Conservation (phyloP, 2,888 invertebrate species). For the Mechanitis messenoides region DNA sequence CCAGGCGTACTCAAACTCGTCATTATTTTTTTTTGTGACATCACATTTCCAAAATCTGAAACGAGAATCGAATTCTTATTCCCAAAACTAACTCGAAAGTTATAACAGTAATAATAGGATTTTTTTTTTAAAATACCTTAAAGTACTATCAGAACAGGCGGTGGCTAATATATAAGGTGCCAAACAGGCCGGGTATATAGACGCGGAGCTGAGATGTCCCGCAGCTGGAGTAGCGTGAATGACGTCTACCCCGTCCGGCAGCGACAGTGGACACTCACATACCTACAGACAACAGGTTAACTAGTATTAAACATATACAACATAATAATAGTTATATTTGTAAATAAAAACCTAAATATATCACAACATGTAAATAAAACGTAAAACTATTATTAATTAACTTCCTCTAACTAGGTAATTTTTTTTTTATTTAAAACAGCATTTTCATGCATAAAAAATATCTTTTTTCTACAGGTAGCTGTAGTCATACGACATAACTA, state of each 20-base stretch:
- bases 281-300: conserved; percentile 61
- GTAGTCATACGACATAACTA: no score
- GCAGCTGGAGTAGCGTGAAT: conserved; percentile 96
- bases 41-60: conserved; percentile 90
- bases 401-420: no score
- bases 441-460: no score
- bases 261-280: conserved; percentile 89
- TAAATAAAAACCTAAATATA: no score
- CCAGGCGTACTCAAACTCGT: conserved; percentile 82
- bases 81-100: background rate
- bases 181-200: conserved; percentile 98
- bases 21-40: conserved; percentile 72
- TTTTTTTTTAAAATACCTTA: conserved; percentile 67
- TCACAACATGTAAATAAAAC: no score
- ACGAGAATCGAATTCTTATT: background rate
- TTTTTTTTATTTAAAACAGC: no score
- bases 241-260: conserved; percentile 94
- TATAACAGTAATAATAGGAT: background rate
- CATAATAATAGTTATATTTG: no score
- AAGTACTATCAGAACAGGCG: conserved; percentile 94
- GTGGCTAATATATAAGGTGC: conserved; percentile 97
- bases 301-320: no score
- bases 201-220: conserved; percentile 97
- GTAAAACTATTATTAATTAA: no score
- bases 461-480: no score